Conservation (phyloP, 2,113 vertebrate genomes). For the Brienomyrus brachyistius region DNA sequence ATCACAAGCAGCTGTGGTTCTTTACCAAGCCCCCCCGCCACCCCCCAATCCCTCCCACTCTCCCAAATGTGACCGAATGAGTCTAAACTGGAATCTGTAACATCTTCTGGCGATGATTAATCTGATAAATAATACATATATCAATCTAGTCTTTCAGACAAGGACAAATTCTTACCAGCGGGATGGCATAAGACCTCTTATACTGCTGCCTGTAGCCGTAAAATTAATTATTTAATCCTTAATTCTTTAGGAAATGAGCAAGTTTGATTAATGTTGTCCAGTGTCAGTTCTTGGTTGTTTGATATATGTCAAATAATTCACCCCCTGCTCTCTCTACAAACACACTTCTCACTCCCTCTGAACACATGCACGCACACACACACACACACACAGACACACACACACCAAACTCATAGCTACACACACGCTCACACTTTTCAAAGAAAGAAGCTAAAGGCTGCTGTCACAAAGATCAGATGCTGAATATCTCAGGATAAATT, state of each 20-base stretch:
- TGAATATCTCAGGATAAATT: conserved; percentile 85
- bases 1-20: conserved; percentile 52
- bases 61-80: conserved; percentile 54
- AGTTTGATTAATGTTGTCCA: conserved; percentile 97
- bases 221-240: conserved; percentile 99
- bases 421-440: conserved; percentile 23
- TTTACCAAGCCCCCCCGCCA: not conserved
- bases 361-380: conserved; percentile 1
- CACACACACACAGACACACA: conserved; percentile 14
- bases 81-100: conserved; percentile 76
- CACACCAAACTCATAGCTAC: not conserved
- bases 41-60: conserved; percentile 6
- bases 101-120: conserved; percentile 91
- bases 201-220: conserved; percentile 85
- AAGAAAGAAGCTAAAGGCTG: conserved; percentile 74
- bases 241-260: conserved; percentile 97
- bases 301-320: conserved; percentile 91
- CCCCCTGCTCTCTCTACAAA: conserved; percentile 46
- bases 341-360: not conserved
- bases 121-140: conserved; percentile 99
- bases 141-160: conserved; percentile 99
- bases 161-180: conserved; percentile 99
- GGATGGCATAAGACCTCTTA: conserved; percentile 86
- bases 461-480: conserved; percentile 83
- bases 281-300: conserved; percentile 87